phyloP scores from a whole-genome alignment of 2,113 vertebrate genomes.

The Lethenteron camtschaticum region DNA sequence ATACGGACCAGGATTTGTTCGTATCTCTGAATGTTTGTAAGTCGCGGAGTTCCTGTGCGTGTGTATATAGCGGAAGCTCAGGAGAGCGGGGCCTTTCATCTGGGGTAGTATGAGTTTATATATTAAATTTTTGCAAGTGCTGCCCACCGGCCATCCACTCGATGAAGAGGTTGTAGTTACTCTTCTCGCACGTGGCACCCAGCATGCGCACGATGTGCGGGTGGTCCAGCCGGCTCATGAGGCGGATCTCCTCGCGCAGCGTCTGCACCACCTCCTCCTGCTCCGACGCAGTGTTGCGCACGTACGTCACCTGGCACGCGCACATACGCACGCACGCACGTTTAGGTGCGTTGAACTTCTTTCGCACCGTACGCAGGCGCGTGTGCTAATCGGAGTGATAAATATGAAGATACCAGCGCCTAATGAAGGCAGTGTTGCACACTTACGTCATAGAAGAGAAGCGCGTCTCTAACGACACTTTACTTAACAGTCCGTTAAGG shows the following conservation, averaged over 20 bases:
- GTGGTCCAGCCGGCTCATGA: slow-evolving; percentile 5
- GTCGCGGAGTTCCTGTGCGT: no score
- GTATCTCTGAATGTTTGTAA: no score
- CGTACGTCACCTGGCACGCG: slow-evolving; percentile 12
- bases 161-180: neutral
- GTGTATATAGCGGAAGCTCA: no score
- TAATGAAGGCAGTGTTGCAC: neutral
- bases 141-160: slow-evolving; percentile 4
- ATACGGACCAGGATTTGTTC: no score
- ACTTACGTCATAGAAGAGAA: no score
- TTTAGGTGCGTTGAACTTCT: no score
- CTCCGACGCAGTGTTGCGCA: neutral
- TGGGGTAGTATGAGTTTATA: neutral
- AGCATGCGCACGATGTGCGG: slow-evolving; percentile 1
- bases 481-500: no score
- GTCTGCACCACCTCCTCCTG: slow-evolving; percentile 5
- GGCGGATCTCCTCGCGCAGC: slow-evolving; percentile 4
- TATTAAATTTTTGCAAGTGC: neutral
- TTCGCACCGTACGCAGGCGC: no score
- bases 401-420: neutral
- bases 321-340: no score
- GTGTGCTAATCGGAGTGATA: neutral
- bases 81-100: no score
- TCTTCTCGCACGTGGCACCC: neutral
- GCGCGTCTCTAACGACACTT: no score